Evolutionary conservation across 2,888 invertebrate genomes (phyloP).

Genomic region (Thymelicus lineola): DNA sequence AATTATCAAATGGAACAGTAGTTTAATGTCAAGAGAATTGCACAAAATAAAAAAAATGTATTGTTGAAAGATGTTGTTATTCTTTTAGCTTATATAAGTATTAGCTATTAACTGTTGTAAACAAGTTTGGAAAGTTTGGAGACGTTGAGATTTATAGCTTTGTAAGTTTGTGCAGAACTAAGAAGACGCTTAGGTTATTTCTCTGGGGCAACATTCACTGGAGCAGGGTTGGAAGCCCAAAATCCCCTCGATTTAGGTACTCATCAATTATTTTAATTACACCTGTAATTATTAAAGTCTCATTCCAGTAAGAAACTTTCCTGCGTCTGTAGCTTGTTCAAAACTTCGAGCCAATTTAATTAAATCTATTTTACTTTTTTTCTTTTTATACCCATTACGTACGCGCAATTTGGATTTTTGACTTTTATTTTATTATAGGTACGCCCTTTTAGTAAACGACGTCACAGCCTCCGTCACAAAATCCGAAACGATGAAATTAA

Average conservation of each 20-base stretch:
- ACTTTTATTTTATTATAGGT: background rate
- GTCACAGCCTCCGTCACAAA: too few species aligned
- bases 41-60: background rate
- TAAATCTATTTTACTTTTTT: slow-evolving; percentile 9
- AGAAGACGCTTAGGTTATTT: slow-evolving; percentile 17
- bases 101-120: background rate
- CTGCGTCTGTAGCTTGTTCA: slow-evolving; percentile 6
- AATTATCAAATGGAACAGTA: too few species aligned
- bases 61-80: background rate
- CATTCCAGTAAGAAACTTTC: slow-evolving; percentile 11
- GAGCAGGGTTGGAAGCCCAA: slow-evolving; percentile 9
- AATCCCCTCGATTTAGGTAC: slow-evolving; percentile 18
- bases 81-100: background rate
- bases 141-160: slow-evolving; percentile 4
- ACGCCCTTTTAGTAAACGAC: too few species aligned
- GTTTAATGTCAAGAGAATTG: background rate
- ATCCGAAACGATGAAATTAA: too few species aligned
- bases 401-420: background rate
- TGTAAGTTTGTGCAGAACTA: slow-evolving; percentile 5
- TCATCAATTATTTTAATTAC: slow-evolving; percentile 22
- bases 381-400: background rate
- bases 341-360: slow-evolving; percentile 23
- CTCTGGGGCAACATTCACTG: slow-evolving; percentile 22
- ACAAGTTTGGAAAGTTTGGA: background rate
- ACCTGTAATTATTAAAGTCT: slow-evolving; percentile 23